phyloP scores from a whole-genome alignment of 2,888 invertebrate species.

The Sthenelais limicola region DNA sequence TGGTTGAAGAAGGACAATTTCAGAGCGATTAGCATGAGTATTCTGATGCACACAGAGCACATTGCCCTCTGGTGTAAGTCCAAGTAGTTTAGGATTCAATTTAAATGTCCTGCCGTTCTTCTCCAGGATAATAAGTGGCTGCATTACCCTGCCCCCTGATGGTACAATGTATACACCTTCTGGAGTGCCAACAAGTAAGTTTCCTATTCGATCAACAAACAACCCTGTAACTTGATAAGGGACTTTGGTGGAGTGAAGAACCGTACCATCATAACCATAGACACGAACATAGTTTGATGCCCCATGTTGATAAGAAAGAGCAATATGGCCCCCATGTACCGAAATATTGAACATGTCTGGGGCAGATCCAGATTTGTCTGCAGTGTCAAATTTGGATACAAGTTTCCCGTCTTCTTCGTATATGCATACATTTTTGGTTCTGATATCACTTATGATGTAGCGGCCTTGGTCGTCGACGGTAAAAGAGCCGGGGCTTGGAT shows the following conservation, averaged over 20 bases:
- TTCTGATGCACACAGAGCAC: not conserved
- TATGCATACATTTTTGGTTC: conserved; percentile 4
- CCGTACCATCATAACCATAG: conserved; percentile 14
- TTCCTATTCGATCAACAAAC: conserved; percentile 28
- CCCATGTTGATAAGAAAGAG: conserved; percentile 16
- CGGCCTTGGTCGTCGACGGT: conserved; percentile 20
- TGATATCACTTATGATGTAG: conserved; percentile 3
- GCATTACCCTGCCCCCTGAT: conserved; percentile 2
- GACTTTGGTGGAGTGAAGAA: conserved; percentile 16
- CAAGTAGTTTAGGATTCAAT: not conserved
- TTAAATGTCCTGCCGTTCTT: conserved; percentile 13
- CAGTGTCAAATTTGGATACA: not conserved
- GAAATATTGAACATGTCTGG: conserved; percentile 3
- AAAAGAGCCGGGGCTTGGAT: conserved; percentile 14
- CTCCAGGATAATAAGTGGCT: conserved; percentile 14
- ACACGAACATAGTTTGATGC: conserved; percentile 5
- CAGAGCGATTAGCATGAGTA: not conserved
- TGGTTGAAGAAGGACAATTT: conserved; percentile 11
- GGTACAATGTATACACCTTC: conserved; percentile 12
- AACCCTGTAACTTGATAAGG: conserved; percentile 11
- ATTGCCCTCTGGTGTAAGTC: conserved; percentile 14
- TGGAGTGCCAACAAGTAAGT: conserved; percentile 7
- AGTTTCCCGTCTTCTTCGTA: conserved; percentile 20
- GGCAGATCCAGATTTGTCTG: conserved; percentile 4
- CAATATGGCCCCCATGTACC: conserved; percentile 10